Evolutionary conservation across 2,888 invertebrate genomes (phyloP).

Genomic region (Willowsia nigromaculata): DNA sequence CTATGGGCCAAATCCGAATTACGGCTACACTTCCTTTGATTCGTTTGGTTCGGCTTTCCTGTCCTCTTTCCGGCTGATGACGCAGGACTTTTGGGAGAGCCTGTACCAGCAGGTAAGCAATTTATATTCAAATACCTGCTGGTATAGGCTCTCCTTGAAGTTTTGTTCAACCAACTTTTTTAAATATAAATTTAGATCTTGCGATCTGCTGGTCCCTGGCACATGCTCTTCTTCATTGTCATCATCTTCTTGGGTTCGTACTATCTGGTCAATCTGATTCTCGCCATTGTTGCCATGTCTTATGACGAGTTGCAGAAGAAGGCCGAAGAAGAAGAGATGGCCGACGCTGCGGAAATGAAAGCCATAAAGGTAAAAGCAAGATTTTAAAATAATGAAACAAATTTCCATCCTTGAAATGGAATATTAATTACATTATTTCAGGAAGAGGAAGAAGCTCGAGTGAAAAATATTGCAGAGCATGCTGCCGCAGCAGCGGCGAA

Average conservation of each 20-base stretch:
- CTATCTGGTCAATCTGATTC: conserved; percentile 99
- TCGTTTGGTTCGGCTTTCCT: conserved; percentile 98
- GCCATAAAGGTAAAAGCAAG: conserved; percentile 86
- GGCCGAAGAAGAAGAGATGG: conserved; percentile 93
- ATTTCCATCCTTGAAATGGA: too few relatives aligned
- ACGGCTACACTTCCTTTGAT: conserved; percentile 98
- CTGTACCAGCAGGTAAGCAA: conserved; percentile 88
- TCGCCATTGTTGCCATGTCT: conserved; percentile 99
- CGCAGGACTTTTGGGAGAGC: conserved; percentile 92
- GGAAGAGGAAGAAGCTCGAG: too few relatives aligned
- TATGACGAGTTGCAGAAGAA: conserved; percentile 99
- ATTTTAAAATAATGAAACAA: conserved; percentile 83
- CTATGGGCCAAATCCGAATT: conserved; percentile 96
- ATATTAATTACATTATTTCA: too few relatives aligned
- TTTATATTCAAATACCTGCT: not conserved
- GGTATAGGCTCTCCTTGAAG: not conserved
- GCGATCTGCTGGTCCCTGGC: conserved; percentile 85
- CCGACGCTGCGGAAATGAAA: conserved; percentile 93
- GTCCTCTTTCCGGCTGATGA: conserved; percentile 89
- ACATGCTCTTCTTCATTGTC: conserved; percentile 98
- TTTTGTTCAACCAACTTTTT: not conserved
- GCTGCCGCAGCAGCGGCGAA: too few relatives aligned
- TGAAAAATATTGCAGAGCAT: too few relatives aligned
- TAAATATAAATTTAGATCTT: too few relatives aligned
- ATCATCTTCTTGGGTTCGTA: conserved; percentile 99